Evolutionary conservation across 2,888 invertebrate genomes (phyloP).

Genomic region (Lepidochrysops patricia): DNA sequence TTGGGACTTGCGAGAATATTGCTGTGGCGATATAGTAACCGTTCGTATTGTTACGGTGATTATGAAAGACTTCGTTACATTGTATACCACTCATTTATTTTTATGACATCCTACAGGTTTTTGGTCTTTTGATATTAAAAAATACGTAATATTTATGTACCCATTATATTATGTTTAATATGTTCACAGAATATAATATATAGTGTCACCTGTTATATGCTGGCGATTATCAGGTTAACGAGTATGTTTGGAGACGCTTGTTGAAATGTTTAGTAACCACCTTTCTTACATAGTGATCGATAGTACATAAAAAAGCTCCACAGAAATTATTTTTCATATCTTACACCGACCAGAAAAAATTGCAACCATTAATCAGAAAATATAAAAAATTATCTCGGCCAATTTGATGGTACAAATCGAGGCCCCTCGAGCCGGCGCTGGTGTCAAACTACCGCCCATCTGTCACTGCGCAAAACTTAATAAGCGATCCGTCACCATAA

Average conservation of each 20-base stretch:
- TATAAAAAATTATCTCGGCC: background rate
- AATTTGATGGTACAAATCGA: conserved; percentile 15
- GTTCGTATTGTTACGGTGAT: background rate
- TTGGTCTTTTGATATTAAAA: no score
- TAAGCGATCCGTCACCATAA: conserved; percentile 74
- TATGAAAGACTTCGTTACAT: no score
- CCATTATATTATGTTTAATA: no score
- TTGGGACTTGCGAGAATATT: conserved; percentile 33
- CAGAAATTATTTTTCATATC: background rate
- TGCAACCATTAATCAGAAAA: background rate
- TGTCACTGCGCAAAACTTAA: conserved; percentile 70
- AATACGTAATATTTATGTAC: no score
- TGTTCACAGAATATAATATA: no score
- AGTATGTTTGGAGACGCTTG: no score
- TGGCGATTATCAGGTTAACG: no score
- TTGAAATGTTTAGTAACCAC: no score
- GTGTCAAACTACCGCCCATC: conserved; percentile 72
- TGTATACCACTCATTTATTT: no score
- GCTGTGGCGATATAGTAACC: conserved; percentile 2
- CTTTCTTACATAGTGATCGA: no score
- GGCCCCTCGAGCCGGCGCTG: conserved; percentile 63
- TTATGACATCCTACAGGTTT: background rate
- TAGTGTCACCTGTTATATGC: no score
- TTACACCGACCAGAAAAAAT: background rate
- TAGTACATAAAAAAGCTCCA: background rate